Base-by-base conservation (phyloP, 2,113 vertebrate species). In the Plecturocebus donacophilus region DNA sequence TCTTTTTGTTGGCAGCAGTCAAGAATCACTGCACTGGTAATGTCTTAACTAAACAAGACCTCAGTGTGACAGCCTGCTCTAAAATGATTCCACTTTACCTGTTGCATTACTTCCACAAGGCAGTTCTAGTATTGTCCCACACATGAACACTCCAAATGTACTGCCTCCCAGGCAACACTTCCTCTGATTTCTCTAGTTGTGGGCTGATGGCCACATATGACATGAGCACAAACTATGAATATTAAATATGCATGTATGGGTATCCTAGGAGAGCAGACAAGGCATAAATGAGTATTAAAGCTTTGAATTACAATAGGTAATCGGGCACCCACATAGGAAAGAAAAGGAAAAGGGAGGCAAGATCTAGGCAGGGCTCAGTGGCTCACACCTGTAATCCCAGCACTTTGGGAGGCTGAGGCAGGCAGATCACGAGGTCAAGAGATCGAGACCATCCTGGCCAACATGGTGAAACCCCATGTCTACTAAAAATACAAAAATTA, bases 1-100 rank as follows among this genome's bases (percentile, higher is more conserved):
- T n/a, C 66, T 91, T 91, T 94, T 52, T 87, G 45, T 86, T 76
- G 91, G 75, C 49, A 83, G 82, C 89, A 75, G 30, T 87, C 56
- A 66, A 80, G 30, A 91, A 56, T 30, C 61, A 64, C 23, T 52
- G 47, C 32, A 32, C 25, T 35, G 56, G 8, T n/a, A 93, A 83
- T n/a, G 52, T 56, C 38, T 54, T 68, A 19, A 75, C n/a, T 88
- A 91, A 82, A 96, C 91, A 92, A 88, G 77, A 76, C 40, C 47
- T 90, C 73, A 94, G 35, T 2, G 30, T 79, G 27, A 71, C 47
- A 61, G 71, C 54, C 52, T 80, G 21, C 54, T 79, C 87, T 52
- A 75, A 89, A 83, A 45, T 9, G n/a, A 38, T 13, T 49, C 68
- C 86, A 81, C 23, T 77, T 47, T 16, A 40, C 42, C 79, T 75